Base-by-base conservation (phyloP, 1,140 invertebrate species). In the Diabrotica undecimpunctata region DNA sequence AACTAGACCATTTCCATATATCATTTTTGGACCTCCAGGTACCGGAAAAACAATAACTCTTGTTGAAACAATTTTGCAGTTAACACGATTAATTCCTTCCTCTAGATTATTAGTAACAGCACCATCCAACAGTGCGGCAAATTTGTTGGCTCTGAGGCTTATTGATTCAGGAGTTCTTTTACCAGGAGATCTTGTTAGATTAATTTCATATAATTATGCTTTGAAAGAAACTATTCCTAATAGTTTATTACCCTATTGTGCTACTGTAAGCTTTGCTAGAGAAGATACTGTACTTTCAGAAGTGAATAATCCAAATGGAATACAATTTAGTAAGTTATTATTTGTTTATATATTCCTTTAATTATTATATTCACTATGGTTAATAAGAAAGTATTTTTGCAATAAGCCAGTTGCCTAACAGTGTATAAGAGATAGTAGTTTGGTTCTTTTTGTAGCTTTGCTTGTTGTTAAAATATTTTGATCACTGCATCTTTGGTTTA, bases 31-130 rank as follows among this genome's bases (percentile, higher is more conserved):
- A 4, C 90, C 91, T 38, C 91, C 91, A 46, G 91, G 90, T 50
- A 92, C 90, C 1, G 91, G 91, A 0, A 93, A 93, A 80, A 92
- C 90, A 14, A 82, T 90, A 0, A 92, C 90, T 5, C 69, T 93
- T n/a, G 85, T 92, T 7, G 91, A 93, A 78, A 80, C 85, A 7
- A 86, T 92, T 72, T 60, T 80, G 75, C 74, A 81, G 80, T 73
- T 84, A 67, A 68, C 80, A 65, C 63, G 73, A 46, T 57, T 77
- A 61, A 68, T 79, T 55, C 79, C 82, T 6, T 73, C 79, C 3
- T 80, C 80, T 7, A 77, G 80, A 62, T 82, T 93, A 54, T 77
- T 94, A 12, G 82, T 91, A 14, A 85, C 86, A 66, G 83, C 90
- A 6, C 87, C 89, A 7, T 92, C 90, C 0, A 93, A 94, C 78